These are phyloP conservation scores for Epiblema foenella DNA, from an alignment of 2,888 invertebrate species.

Conservation along the genomic window DNA sequence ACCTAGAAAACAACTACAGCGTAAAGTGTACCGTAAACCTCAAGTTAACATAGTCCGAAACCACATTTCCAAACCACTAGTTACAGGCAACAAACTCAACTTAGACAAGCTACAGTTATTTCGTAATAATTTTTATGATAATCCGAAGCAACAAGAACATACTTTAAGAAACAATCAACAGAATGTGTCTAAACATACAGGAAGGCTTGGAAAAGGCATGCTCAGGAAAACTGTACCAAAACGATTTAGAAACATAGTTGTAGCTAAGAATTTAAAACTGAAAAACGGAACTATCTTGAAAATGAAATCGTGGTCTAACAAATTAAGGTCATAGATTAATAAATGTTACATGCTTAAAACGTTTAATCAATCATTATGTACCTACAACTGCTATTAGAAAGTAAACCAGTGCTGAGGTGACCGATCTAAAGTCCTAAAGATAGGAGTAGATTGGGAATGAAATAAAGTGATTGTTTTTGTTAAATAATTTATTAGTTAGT, in stretches of 20 bases:
- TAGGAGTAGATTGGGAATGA: slow-evolving; percentile 8
- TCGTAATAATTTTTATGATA: not conserved
- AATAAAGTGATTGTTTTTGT: not conserved
- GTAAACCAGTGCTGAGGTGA: not conserved
- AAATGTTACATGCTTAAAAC: not conserved
- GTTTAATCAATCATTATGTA: not conserved
- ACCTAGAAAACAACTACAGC: not conserved
- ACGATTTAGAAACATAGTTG: not conserved
- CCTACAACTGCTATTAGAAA: not conserved
- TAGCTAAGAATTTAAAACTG: not conserved
- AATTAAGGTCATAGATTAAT: not conserved
- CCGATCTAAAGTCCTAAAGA: no score
- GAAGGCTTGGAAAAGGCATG: not conserved
- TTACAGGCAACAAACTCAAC: not conserved
- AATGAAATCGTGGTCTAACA: not conserved
- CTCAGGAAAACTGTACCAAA: not conserved
- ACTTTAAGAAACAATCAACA: not conserved
- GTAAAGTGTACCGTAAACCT: not conserved
- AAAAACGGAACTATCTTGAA: not conserved
- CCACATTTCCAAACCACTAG: not conserved
- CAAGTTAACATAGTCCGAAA: not conserved
- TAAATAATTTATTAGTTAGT: not conserved
- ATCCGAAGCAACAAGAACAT: not conserved
- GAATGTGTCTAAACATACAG: not conserved
- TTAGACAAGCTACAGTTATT: not conserved